Base-by-base conservation (phyloP, 2,797 vertebrate species). In the Bucorvus abyssinicus region DNA sequence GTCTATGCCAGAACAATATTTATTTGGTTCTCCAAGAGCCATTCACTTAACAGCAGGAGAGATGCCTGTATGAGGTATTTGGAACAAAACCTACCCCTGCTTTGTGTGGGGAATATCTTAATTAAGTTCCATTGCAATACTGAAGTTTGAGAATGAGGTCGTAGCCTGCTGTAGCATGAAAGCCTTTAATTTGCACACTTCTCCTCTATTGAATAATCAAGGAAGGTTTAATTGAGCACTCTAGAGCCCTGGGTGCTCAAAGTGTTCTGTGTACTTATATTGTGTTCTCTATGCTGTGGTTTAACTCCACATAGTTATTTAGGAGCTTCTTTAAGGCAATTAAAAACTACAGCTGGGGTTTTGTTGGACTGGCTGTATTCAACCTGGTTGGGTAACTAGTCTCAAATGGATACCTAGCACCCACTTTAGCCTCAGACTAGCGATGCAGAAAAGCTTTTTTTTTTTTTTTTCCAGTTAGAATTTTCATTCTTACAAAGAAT, bases 111-210 rank as follows among this genome's bases (percentile, higher is more conserved):
- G 77, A 96, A 93, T 94, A 94, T 87, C 81, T 96, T 95, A 96
- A 96, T 96, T 95, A 96, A 96, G 78, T 96, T 94, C 83, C 86
- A 80, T 80, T 95, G 95, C 86, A 94, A 94, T 96, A 95, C 68
- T 96, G 95, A 95, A 97, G 85, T 76, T 80, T 75, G 75, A 95
- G 94, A 96, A 95, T 65, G 93, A 95, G 93, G 93, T 92, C 4
- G n/a, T 92, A 95, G 96, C 90, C 91, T 89, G 90, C 94, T 96
- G 86, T 80, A 96, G 71, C 86, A 92, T 77, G 78, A 96, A 97
- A 96, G 94, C 81, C 94, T 96, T 93, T 95, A 96, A 96, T 97
- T 90, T 94, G 86, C 93, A 92, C 86, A 87, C 91, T 96, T 97
- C 81, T 94, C 56, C 95, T 95, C 90, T 95, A 90, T 83, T 95